phyloP scores from a whole-genome alignment of 2,888 invertebrate genomes.

The Phlogophora meticulosa region DNA sequence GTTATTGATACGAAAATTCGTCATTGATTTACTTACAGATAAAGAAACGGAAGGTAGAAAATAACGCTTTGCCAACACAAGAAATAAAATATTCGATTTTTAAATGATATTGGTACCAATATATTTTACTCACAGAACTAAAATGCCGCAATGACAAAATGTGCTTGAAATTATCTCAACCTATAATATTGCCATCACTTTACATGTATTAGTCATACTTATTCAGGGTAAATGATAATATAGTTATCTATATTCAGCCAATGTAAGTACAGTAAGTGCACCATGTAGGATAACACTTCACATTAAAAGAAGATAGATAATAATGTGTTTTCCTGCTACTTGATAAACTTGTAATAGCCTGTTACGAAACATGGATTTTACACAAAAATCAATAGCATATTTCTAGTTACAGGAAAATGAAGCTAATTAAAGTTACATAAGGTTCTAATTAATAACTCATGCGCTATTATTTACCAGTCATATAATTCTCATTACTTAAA shows the following conservation, averaged over 20 bases:
- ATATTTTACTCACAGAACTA: too few relatives aligned
- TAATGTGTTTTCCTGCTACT: constrained; percentile 12
- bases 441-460: not conserved
- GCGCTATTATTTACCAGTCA: not conserved
- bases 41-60: too few relatives aligned
- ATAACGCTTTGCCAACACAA: too few relatives aligned
- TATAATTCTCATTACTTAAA: constrained; percentile 1
- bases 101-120: too few relatives aligned
- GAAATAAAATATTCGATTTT: too few relatives aligned
- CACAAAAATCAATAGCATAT: not conserved
- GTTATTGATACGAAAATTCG: constrained; percentile 21
- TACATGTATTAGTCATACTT: constrained; percentile 22
- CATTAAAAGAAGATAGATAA: constrained; percentile 8
- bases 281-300: constrained; percentile 10
- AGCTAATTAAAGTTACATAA: not conserved
- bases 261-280: too few relatives aligned
- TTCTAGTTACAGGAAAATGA: not conserved
- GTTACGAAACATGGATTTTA: not conserved
- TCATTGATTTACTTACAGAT: not conserved
- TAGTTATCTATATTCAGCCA: constrained; percentile 8
- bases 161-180: too few relatives aligned
- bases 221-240: not conserved
- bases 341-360: not conserved
- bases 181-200: too few relatives aligned
- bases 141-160: too few relatives aligned